phyloP scores from a whole-genome alignment of 2,888 invertebrate genomes.

The Slavum lentiscoides region DNA sequence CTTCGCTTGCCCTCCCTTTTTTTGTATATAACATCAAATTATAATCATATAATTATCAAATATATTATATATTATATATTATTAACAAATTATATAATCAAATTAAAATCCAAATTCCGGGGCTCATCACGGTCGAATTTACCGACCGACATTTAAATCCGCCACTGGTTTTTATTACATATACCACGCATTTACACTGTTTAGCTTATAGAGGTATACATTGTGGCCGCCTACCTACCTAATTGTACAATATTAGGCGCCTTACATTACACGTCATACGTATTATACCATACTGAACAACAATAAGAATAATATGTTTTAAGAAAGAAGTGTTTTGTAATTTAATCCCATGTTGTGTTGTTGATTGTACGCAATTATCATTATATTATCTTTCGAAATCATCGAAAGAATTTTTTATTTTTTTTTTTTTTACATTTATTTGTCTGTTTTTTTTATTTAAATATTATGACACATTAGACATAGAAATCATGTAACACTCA shows the following conservation, averaged over 20 bases:
- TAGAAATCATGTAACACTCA: neutral
- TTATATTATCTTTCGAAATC: slow-evolving; percentile 35
- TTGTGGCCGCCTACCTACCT: slow-evolving; percentile 2
- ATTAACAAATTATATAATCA: no score
- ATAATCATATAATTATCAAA: no score
- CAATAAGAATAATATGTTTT: slow-evolving; percentile 10
- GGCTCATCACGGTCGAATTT: no score
- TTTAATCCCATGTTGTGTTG: neutral
- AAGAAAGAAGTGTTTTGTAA: slow-evolving; percentile 36
- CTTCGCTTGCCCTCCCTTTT: no score
- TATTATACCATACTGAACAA: neutral
- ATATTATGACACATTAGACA: slow-evolving; percentile 3
- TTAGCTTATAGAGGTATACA: no score
- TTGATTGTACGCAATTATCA: slow-evolving; percentile 20
- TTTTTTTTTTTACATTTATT: neutral
- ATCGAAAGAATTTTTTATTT: slow-evolving; percentile 21
- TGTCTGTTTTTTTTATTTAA: slow-evolving; percentile 14
- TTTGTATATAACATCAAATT: no score
- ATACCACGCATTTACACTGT: neutral
- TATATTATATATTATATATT: no score
- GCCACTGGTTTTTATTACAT: neutral
- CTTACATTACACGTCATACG: neutral
- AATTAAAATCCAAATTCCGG: no score
- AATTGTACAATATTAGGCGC: slow-evolving; percentile 40
- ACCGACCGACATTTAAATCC: no score